phyloP scores from a whole-genome alignment of 1,140 invertebrate genomes.

The Aradophagus sp. region DNA sequence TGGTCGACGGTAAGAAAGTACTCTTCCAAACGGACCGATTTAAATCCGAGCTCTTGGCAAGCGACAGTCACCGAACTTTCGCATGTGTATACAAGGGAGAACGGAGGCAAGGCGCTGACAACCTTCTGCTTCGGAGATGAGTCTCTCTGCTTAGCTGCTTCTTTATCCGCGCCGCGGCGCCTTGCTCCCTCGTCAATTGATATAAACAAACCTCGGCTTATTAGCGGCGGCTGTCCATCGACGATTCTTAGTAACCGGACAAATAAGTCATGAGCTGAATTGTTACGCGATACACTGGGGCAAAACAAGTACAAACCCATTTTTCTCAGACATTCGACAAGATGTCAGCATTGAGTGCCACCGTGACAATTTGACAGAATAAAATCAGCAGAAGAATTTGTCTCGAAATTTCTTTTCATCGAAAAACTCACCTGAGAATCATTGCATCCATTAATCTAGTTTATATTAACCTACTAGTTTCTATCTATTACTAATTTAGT shows the following conservation, averaged over 20 bases:
- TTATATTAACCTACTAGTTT: no score
- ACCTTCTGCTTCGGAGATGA: conserved; percentile 43
- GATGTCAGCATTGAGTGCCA: no score
- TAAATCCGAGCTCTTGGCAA: conserved; percentile 64
- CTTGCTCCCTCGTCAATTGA: conserved; percentile 66
- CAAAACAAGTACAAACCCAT: no score
- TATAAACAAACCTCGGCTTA: conserved; percentile 63
- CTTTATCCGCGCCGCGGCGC: conserved; percentile 45
- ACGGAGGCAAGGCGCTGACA: conserved; percentile 28
- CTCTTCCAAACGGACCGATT: conserved; percentile 62
- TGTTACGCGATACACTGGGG: conserved; percentile 53
- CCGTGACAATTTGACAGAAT: no score
- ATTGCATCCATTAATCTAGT: no score
- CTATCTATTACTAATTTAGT: no score
- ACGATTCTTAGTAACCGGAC: conserved; percentile 57
- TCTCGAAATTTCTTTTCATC: no score
- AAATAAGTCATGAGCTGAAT: conserved; percentile 69
- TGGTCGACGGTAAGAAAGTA: conserved; percentile 47
- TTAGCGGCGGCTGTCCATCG: conserved; percentile 53
- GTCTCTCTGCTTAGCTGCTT: conserved; percentile 34
- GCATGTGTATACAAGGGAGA: conserved; percentile 23
- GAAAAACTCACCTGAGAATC: no score
- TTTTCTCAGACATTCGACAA: no score
- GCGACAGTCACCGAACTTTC: conserved; percentile 35
- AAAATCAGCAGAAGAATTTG: no score